Conservation (phyloP, 2,888 invertebrate genomes). For the Cephonodes hylas region DNA sequence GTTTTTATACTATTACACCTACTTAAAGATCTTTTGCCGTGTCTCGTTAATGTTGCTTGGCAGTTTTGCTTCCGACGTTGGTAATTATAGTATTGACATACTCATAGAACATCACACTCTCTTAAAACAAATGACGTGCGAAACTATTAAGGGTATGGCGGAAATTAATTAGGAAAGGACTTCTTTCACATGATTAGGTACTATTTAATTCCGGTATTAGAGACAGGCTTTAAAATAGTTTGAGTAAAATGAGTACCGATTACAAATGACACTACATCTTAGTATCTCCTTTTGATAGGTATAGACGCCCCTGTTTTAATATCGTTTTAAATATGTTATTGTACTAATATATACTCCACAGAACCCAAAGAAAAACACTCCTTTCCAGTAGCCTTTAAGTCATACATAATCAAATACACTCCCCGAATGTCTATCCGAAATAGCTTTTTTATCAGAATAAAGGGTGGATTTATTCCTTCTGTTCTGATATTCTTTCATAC, state of each 20-base stretch:
- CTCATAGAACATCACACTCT: too few species aligned
- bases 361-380: background rate
- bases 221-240: too few species aligned
- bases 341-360: too few species aligned
- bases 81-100: background rate
- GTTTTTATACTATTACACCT: background rate
- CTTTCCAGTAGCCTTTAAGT: background rate
- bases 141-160: too few species aligned
- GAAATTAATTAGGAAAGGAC: too few species aligned
- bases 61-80: too few species aligned
- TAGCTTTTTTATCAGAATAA: conserved; percentile 16
- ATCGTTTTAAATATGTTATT: background rate
- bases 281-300: background rate
- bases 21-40: background rate
- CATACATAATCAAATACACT: conserved; percentile 18
- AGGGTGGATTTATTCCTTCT: conserved; percentile 16
- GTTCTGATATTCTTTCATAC: conserved; percentile 6
- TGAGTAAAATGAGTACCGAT: too few species aligned
- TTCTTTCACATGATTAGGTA: too few species aligned
- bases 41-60: background rate
- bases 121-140: too few species aligned
- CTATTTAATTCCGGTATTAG: too few species aligned
- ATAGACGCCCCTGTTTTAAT: too few species aligned
- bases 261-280: too few species aligned
- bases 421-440: conserved; percentile 13